These are phyloP conservation scores for Tinea pellionella DNA, from an alignment of 2,888 invertebrate species.

Conservation along the genomic window DNA sequence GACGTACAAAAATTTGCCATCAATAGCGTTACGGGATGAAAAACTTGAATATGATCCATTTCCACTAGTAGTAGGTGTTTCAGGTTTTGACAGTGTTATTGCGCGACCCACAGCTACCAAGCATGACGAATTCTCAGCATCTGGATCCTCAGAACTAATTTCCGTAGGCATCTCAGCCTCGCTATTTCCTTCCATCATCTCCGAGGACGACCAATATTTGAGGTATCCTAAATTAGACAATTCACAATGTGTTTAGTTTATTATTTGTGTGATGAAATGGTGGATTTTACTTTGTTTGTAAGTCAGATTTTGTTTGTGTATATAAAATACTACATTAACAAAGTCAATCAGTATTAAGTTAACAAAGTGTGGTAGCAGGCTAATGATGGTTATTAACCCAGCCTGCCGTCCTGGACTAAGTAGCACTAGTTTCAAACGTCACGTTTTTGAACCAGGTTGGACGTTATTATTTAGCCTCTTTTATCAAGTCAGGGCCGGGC, in stretches of 20 bases:
- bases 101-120: constrained; percentile 88
- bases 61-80: no score
- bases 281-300: neutral
- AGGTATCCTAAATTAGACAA: constrained; percentile 72
- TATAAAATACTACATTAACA: no score
- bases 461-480: no score
- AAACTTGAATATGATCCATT: no score
- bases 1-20: constrained; percentile 92
- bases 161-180: constrained; percentile 75
- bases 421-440: no score
- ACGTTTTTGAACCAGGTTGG: no score
- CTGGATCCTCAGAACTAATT: constrained; percentile 60
- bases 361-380: no score
- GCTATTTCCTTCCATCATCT: constrained; percentile 74
- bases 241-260: neutral
- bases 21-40: constrained; percentile 86
- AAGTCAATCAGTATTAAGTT: no score
- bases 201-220: constrained; percentile 90
- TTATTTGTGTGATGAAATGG: neutral
- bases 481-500: no score
- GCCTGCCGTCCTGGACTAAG: no score
- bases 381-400: no score
- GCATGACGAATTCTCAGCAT: constrained; percentile 80
- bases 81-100: no score
- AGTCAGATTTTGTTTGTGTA: neutral